phyloP scores from a whole-genome alignment of 1,140 invertebrate species.

The Scylla paramamosain region DNA sequence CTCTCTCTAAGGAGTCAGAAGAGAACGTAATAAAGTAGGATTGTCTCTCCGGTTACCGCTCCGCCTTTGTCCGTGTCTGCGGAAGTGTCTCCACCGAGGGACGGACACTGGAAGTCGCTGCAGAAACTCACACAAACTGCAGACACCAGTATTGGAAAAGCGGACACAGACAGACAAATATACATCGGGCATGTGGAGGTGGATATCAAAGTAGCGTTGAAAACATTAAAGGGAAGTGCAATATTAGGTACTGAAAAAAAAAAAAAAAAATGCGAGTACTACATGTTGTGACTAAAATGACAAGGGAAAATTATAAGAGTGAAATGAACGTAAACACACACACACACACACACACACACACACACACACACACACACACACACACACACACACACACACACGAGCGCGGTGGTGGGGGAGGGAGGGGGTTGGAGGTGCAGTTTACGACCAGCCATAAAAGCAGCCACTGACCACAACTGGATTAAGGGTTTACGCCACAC shows the following conservation, averaged over 20 bases:
- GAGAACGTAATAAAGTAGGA: slow-evolving; percentile 13
- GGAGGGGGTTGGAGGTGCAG: background rate
- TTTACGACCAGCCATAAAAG: slow-evolving; percentile 55
- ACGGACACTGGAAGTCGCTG: background rate
- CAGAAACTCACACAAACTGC: background rate
- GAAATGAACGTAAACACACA: background rate
- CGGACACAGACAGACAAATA: background rate
- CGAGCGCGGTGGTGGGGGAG: background rate
- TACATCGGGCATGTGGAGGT: background rate
- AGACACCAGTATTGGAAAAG: background rate
- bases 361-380: slow-evolving; percentile 59
- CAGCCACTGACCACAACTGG: slow-evolving; percentile 50
- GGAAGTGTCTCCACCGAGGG: background rate
- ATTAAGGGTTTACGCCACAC: slow-evolving; percentile 56
- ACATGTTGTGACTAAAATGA: too few relatives aligned
- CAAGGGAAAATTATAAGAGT: too few relatives aligned
- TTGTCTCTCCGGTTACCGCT: slow-evolving; percentile 5
- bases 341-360: slow-evolving; percentile 38
- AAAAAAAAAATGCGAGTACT: too few relatives aligned
- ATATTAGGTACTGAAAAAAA: too few relatives aligned
- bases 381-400: slow-evolving; percentile 64
- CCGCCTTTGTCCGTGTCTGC: background rate
- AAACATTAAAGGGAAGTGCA: too few relatives aligned
- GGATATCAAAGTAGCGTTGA: too few relatives aligned
- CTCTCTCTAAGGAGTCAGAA: background rate